Base-by-base conservation (phyloP, 2,888 invertebrate genomes). In the Halictus quadricinctus region DNA sequence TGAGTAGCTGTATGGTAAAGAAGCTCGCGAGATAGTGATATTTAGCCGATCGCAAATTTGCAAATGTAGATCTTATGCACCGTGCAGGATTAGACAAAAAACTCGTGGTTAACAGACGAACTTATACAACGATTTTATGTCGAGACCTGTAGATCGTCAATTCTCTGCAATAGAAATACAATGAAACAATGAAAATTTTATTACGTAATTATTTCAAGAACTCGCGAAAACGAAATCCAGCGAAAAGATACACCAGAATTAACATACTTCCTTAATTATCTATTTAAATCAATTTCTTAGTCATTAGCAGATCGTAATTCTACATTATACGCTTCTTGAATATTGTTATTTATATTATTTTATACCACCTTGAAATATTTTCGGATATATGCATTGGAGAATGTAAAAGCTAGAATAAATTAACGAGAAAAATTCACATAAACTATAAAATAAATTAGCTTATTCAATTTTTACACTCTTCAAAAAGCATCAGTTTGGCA, bases 1-100 rank as follows among this genome's bases (percentile, higher is more conserved):
- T 70, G 60, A 77, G 36, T 60, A 73, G 73, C 48, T n/a, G n/a
- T 54, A 54, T 21, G 70, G 72, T 75, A 54, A 25, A 75, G 64
- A 78, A 76, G 43, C 25, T 13, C 21, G 66, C 46, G 48, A 46
- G 48, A 76, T 60, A 43, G 29, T 25, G 21, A 46, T 77, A 41
- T 50, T 72, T 21, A 50, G 3, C 36, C 15, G 69, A 76, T 58
- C 21, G 50, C 5, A 64, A 75, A 78, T 64, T 75, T 66, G 21
- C 74, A 21, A 78, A 76, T 29, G 25, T 41, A 74, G 8, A 72
- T 29, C 29, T 5, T 69, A 2, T 18, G 29, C 48, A 15, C 1
- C 36, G 36, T n/a, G 13, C 43, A 36, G 54, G 66, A 25, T 75
- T 58, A 21, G 64, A 18, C 29, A 21, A 41, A 43, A 76, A 75